A percentile compares a stretch with the other conserved stretches of the same genome.
Conservation (phyloP, 1,140 invertebrate genomes). For the Euwallacea similis region DNA sequence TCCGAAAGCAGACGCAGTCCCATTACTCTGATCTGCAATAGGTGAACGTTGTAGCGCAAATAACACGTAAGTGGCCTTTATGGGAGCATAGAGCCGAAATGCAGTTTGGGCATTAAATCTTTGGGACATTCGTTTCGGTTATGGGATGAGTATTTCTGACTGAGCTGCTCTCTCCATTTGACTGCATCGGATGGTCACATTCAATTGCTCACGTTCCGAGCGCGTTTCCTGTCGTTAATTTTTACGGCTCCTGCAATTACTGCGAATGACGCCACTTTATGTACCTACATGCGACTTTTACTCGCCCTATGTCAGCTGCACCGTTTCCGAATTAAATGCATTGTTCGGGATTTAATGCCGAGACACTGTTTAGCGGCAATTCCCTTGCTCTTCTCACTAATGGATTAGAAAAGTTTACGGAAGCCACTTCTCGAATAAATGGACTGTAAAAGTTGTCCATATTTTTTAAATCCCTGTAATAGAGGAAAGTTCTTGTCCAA, state of each 20-base stretch:
- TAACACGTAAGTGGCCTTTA: constrained; percentile 41
- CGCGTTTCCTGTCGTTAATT: constrained; percentile 52
- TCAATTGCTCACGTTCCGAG: constrained; percentile 52
- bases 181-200: constrained; percentile 47
- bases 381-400: too few relatives aligned
- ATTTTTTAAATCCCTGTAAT: too few relatives aligned
- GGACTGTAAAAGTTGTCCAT: too few relatives aligned
- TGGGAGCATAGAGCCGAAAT: constrained; percentile 41
- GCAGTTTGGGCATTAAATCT: constrained; percentile 42
- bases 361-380: not conserved
- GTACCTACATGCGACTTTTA: constrained; percentile 30
- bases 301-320: constrained; percentile 19
- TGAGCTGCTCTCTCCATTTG: constrained; percentile 41
- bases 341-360: constrained; percentile 4
- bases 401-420: too few relatives aligned
- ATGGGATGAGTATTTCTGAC: constrained; percentile 37
- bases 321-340: constrained; percentile 11
- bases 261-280: constrained; percentile 43
- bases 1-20: too few relatives aligned
- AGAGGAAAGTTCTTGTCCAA: too few relatives aligned
- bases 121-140: constrained; percentile 40
- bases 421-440: too few relatives aligned
- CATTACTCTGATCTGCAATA: too few relatives aligned
- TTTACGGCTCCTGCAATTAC: constrained; percentile 50
- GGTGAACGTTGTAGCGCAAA: constrained; percentile 8